Percentiles rank a stretch among this genome's conserved stretches.
Conservation (phyloP, 2,888 invertebrate genomes). For the Acronicta alni region DNA sequence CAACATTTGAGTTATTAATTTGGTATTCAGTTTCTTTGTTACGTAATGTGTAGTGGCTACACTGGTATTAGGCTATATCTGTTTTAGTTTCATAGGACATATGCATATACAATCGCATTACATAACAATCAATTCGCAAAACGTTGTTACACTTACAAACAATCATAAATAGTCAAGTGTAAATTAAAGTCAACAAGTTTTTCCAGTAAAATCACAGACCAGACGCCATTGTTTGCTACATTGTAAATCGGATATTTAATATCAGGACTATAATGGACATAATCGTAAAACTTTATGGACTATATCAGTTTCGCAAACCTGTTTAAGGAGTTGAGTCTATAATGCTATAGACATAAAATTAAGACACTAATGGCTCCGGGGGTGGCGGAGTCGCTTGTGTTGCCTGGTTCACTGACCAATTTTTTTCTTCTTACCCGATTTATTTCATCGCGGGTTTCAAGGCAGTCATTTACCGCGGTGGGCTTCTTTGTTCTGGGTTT, state of each 20-base stretch:
- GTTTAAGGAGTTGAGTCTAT: constrained; percentile 29
- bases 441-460: no score
- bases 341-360: neutral
- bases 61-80: no score
- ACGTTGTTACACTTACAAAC: no score
- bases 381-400: no score
- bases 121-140: no score
- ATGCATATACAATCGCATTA: no score
- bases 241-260: constrained; percentile 3
- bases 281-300: constrained; percentile 43
- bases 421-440: neutral
- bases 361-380: constrained; percentile 4
- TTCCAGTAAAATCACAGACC: neutral
- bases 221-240: neutral
- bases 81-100: no score
- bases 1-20: constrained; percentile 11
- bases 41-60: neutral
- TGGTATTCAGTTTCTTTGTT: constrained; percentile 8
- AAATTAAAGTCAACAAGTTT: neutral
- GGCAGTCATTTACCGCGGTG: no score
- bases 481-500: neutral
- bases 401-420: constrained; percentile 1
- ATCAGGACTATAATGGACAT: constrained; percentile 15
- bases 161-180: no score
- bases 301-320: constrained; percentile 37